A percentile compares a stretch with the other conserved stretches of the same genome.
Evolutionary conservation across 2,888 invertebrate species (phyloP).

Genomic region (Acronicta aceris): DNA sequence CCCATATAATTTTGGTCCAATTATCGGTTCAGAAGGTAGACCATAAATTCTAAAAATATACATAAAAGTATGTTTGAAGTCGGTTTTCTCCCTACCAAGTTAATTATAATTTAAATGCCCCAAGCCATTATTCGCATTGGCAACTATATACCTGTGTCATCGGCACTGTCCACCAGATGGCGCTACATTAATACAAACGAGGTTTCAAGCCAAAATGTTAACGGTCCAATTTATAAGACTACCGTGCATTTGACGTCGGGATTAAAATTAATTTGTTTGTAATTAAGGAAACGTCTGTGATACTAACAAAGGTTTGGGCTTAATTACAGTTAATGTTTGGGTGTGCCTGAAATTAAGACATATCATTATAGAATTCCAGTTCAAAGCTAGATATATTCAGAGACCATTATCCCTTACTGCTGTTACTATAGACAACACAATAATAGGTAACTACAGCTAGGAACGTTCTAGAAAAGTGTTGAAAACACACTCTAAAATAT

Average conservation of each 20-base stretch:
- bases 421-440: not conserved
- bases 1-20: too few species aligned
- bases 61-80: too few species aligned
- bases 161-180: conserved; percentile 13
- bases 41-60: too few species aligned
- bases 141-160: not conserved
- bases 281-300: conserved; percentile 6
- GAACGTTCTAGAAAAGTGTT: conserved; percentile 14
- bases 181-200: conserved; percentile 6
- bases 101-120: too few species aligned
- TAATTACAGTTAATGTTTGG: not conserved
- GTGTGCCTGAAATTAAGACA: not conserved
- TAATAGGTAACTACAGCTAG: not conserved
- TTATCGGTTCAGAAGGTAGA: too few species aligned
- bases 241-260: conserved; percentile 17
- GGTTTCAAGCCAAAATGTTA: conserved; percentile 1
- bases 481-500: conserved; percentile 16
- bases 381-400: too few species aligned
- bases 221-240: conserved; percentile 20
- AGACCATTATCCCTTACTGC: too few species aligned
- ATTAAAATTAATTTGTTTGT: conserved; percentile 5
- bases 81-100: too few species aligned
- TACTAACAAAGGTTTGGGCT: not conserved
- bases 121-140: not conserved
- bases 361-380: too few species aligned